Evolutionary conservation across 23 tunicate genomes (phyloP).

Genomic region (Corella eumyota): DNA sequence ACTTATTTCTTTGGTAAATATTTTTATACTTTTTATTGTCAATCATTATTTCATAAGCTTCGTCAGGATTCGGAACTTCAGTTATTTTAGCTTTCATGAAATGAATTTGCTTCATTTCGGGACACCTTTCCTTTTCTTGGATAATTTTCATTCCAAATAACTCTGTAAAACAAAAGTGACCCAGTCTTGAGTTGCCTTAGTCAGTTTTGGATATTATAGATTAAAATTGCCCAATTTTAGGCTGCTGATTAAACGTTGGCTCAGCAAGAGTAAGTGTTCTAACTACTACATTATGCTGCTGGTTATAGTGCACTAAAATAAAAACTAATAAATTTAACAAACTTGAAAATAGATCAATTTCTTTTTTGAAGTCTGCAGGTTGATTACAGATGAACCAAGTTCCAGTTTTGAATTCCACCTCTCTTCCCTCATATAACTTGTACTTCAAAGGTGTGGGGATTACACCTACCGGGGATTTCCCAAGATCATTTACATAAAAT

Average conservation of each 20-base stretch:
- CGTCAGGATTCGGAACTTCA: slow-evolving; percentile 15
- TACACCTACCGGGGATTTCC: not conserved
- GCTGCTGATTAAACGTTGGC: too few species aligned
- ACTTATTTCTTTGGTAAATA: too few species aligned
- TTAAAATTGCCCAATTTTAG: too few species aligned
- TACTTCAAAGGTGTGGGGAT: not conserved
- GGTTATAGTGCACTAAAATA: not conserved
- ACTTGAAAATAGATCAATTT: not conserved
- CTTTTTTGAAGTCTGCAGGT: not conserved
- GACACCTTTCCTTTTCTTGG: slow-evolving; percentile 13
- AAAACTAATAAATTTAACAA: not conserved
- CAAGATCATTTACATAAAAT: not conserved
- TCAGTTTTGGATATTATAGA: too few species aligned
- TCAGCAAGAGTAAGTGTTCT: too few species aligned
- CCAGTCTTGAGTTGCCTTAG: too few species aligned
- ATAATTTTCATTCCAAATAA: slow-evolving; percentile 1
- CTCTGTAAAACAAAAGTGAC: too few species aligned
- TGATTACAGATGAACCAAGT: not conserved
- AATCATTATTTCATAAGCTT: slow-evolving; percentile 31
- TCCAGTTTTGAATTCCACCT: not conserved
- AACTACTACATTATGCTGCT: too few species aligned
- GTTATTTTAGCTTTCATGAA: not conserved
- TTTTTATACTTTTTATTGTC: slow-evolving; percentile 18
- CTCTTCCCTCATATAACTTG: not conserved
- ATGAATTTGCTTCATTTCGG: slow-evolving; percentile 8